Evolutionary conservation across 1,140 invertebrate species (phyloP).

Genomic region (Lineus longissimus): DNA sequence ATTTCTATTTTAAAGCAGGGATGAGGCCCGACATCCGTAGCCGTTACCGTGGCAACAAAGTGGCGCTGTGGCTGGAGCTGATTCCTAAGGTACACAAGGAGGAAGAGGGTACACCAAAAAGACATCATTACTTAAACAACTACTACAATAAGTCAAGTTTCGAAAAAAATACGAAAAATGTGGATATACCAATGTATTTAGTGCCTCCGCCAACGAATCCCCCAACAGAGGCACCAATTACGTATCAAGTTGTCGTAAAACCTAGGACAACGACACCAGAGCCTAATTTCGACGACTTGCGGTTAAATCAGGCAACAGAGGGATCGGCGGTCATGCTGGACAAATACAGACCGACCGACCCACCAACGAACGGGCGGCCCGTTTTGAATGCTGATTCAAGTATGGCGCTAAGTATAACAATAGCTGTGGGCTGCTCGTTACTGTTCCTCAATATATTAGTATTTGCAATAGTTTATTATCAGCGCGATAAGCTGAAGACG

Average conservation of each 20-base stretch:
- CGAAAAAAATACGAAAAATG: constrained; percentile 32
- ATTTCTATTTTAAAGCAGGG: constrained; percentile 13
- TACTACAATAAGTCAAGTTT: constrained; percentile 40
- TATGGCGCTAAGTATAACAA: constrained; percentile 62
- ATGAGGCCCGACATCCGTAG: constrained; percentile 64
- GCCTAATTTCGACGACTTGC: neutral
- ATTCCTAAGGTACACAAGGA: constrained; percentile 92
- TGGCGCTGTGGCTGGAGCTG: constrained; percentile 95
- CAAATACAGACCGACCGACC: too few species aligned
- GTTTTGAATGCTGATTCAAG: neutral
- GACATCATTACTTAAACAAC: constrained; percentile 71
- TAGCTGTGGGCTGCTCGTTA: constrained; percentile 88
- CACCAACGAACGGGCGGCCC: neutral
- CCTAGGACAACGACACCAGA: neutral
- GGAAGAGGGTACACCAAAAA: constrained; percentile 70
- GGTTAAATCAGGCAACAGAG: neutral
- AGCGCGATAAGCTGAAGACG: constrained; percentile 68
- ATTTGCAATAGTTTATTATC: constrained; percentile 90
- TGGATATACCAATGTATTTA: constrained; percentile 33
- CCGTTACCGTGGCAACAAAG: constrained; percentile 87
- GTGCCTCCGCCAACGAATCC: constrained; percentile 47
- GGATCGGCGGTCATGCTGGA: neutral
- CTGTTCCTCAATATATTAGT: constrained; percentile 87
- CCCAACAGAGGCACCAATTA: constrained; percentile 17
- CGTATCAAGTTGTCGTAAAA: neutral